Conservation (phyloP, 2,797 vertebrate genomes). For the Meriones psammophilus region DNA sequence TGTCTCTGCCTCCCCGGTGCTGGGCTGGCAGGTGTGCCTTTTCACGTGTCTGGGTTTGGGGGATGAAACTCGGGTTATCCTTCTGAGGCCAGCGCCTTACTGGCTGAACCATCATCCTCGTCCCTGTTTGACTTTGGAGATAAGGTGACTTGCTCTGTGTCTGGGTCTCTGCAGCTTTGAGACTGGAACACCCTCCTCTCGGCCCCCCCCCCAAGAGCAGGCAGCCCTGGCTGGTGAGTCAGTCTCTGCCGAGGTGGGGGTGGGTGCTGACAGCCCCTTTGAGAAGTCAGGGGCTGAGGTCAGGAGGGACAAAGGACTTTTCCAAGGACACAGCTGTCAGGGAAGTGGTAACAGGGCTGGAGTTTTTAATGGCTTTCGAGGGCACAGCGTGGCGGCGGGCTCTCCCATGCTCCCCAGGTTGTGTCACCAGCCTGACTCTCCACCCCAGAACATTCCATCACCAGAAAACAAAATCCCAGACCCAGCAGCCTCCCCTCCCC, state of each 20-base stretch:
- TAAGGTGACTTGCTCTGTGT: not conserved
- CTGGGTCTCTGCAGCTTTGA: not conserved
- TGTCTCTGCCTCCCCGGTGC: not conserved
- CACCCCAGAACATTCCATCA: constrained; percentile 30
- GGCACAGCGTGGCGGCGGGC: not conserved
- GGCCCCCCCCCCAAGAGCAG: not conserved
- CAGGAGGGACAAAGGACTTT: not conserved
- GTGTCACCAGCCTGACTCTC: not conserved
- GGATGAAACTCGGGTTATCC: not conserved
- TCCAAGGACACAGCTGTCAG: constrained; percentile 16
- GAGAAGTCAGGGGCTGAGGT: not conserved
- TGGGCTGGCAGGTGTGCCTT: not conserved
- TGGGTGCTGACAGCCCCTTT: not conserved
- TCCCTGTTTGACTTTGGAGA: not conserved
- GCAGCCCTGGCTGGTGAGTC: not conserved
- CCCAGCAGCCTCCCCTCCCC: not conserved
- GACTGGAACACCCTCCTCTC: not conserved
- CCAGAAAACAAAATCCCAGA: not conserved
- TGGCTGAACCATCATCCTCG: too few species aligned
- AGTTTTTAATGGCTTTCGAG: not conserved
- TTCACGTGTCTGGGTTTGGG: not conserved
- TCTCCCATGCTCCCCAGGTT: not conserved
- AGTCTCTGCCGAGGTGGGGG: not conserved
- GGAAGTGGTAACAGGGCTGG: not conserved
- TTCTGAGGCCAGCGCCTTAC: not conserved